Percentiles rank a stretch among this genome's conserved stretches.
These are phyloP conservation scores for Tribolium freemani DNA, from an alignment of 2,888 invertebrate species.

Conservation along the genomic window DNA sequence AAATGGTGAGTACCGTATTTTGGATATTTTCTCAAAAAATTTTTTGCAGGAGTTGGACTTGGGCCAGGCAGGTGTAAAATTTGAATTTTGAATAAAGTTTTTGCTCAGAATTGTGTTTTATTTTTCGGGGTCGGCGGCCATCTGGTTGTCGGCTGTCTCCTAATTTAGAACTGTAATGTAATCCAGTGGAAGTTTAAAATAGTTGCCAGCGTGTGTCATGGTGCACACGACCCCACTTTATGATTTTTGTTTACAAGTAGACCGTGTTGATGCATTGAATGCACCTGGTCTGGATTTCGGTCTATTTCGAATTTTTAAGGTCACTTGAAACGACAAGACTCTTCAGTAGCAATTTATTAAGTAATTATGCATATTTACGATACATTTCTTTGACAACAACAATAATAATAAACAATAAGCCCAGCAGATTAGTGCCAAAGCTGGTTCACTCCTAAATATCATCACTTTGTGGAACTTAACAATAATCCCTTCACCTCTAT, in stretches of 20 bases:
- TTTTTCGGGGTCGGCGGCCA: constrained; percentile 24
- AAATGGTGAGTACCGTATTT: constrained; percentile 48
- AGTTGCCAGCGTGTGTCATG: constrained; percentile 69
- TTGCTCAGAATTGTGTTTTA: constrained; percentile 16
- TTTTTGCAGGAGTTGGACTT: constrained; percentile 41
- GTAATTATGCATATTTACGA: constrained; percentile 57
- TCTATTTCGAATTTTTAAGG: constrained; percentile 3
- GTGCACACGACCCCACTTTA: constrained; percentile 70
- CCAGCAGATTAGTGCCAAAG: constrained; percentile 65
- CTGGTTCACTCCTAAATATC: constrained; percentile 64
- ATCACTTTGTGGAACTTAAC: constrained; percentile 66
- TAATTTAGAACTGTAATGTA: constrained; percentile 74
- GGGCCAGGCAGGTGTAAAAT: constrained; percentile 24
- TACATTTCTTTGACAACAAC: constrained; percentile 55
- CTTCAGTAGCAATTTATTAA: constrained; percentile 64
- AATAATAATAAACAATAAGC: constrained; percentile 55
- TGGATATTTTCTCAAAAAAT: constrained; percentile 2
- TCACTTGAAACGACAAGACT: constrained; percentile 58
- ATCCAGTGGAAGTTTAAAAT: constrained; percentile 73
- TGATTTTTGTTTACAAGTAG: constrained; percentile 50
- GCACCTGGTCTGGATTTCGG: constrained; percentile 26
- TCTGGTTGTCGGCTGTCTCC: constrained; percentile 63
- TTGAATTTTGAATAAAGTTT: constrained; percentile 31
- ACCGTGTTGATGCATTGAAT: constrained; percentile 35
- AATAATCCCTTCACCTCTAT: constrained; percentile 53